Conservation (phyloP, 2,888 invertebrate genomes). For the Aporophyla nigra region DNA sequence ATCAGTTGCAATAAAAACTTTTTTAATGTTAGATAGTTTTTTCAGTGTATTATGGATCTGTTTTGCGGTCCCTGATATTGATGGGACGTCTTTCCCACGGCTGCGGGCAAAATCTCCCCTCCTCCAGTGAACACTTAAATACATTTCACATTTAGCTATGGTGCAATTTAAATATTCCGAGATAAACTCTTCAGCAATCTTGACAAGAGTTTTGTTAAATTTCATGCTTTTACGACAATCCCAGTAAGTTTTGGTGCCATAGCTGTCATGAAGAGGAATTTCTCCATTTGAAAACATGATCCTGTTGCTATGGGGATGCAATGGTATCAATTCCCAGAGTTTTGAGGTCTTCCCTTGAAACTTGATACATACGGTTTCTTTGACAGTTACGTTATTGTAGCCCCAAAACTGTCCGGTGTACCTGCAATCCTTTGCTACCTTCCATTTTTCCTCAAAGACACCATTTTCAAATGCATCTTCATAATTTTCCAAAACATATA, state of each 20-base stretch:
- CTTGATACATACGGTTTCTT: slow-evolving; percentile 94
- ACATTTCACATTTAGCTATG: slow-evolving; percentile 91
- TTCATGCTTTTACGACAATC: slow-evolving; percentile 97
- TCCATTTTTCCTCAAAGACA: slow-evolving; percentile 96
- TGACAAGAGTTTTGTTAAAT: slow-evolving; percentile 93
- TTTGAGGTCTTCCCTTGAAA: slow-evolving; percentile 95
- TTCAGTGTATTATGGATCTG: slow-evolving; percentile 93
- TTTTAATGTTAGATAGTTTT: slow-evolving; percentile 79
- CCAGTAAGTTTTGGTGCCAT: slow-evolving; percentile 96
- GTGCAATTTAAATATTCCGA: slow-evolving; percentile 75
- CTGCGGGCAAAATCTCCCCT: slow-evolving; percentile 96
- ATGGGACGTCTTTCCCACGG: slow-evolving; percentile 94
- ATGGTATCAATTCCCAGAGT: slow-evolving; percentile 91
- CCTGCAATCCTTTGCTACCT: slow-evolving; percentile 85
- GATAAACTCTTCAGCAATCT: slow-evolving; percentile 93
- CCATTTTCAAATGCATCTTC: slow-evolving; percentile 96
- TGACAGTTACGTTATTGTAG: slow-evolving; percentile 92
- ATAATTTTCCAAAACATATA: slow-evolving; percentile 96
- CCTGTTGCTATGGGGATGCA: slow-evolving; percentile 83
- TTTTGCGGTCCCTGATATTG: slow-evolving; percentile 93
- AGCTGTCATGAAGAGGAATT: slow-evolving; percentile 96
- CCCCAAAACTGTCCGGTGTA: slow-evolving; percentile 92
- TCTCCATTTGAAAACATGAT: slow-evolving; percentile 95
- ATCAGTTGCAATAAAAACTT: slow-evolving; percentile 97
- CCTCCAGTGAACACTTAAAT: slow-evolving; percentile 96